Conservation (phyloP, 1,140 invertebrate species). For the Delia radicum region DNA sequence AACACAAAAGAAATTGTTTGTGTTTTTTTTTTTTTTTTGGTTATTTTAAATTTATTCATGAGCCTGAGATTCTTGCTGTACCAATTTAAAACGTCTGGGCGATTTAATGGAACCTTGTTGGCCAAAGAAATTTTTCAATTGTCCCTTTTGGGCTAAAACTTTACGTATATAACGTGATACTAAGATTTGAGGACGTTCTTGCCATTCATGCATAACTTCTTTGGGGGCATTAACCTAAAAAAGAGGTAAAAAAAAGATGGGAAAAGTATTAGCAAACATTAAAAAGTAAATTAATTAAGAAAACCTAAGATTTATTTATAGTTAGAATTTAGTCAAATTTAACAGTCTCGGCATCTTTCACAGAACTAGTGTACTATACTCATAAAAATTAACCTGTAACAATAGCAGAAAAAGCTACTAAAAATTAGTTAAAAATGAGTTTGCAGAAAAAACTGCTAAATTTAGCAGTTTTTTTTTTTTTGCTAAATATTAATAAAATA, state of each 20-base stretch:
- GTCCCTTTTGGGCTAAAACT: slow-evolving; percentile 73
- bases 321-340: too few species aligned
- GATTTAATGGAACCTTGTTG: slow-evolving; percentile 80
- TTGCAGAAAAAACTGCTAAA: too few species aligned
- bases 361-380: too few species aligned
- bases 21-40: neutral
- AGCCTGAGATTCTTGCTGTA: slow-evolving; percentile 86
- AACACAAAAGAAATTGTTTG: neutral
- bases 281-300: too few species aligned
- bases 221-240: slow-evolving; percentile 80
- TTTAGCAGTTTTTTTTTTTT: too few species aligned
- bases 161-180: slow-evolving; percentile 85
- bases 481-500: too few species aligned
- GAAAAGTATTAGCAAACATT: too few species aligned
- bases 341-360: too few species aligned
- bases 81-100: slow-evolving; percentile 80
- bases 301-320: too few species aligned
- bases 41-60: slow-evolving; percentile 69
- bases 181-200: slow-evolving; percentile 85
- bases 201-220: slow-evolving; percentile 89
- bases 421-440: too few species aligned
- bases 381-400: too few species aligned
- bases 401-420: too few species aligned
- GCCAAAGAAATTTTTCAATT: slow-evolving; percentile 67
- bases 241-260: slow-evolving; percentile 25